Percentiles rank a stretch among this genome's conserved stretches.
phyloP scores from a whole-genome alignment of 2,797 vertebrate species.

The Tolypeutes matacus region DNA sequence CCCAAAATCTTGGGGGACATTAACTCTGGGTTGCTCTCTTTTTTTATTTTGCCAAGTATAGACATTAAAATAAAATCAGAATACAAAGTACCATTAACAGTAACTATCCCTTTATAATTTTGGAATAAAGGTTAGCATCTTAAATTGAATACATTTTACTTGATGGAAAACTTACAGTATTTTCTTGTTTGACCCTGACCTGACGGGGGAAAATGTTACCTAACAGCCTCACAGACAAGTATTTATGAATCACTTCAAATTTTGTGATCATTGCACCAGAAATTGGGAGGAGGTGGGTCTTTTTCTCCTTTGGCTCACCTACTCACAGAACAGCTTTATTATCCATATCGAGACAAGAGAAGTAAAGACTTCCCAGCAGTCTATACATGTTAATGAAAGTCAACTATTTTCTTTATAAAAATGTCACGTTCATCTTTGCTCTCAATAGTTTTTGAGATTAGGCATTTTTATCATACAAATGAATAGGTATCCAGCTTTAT shows the following conservation, averaged over 20 bases:
- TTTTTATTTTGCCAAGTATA: conserved; percentile 19
- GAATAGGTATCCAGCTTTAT: background rate
- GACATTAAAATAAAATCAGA: conserved; percentile 11
- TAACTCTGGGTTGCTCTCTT: background rate
- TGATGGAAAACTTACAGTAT: background rate
- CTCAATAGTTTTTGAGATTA: background rate
- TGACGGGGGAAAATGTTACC: background rate
- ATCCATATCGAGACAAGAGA: background rate
- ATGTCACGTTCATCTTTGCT: background rate
- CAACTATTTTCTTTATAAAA: conserved; percentile 5
- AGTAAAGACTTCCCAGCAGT: background rate
- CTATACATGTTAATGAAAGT: background rate
- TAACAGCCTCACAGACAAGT: background rate
- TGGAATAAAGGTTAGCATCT: background rate
- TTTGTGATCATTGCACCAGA: background rate
- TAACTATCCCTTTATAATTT: background rate
- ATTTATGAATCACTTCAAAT: background rate
- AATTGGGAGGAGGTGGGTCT: background rate
- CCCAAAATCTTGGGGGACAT: background rate
- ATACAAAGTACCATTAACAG: background rate
- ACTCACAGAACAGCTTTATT: conserved; percentile 7
- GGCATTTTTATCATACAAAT: conserved; percentile 6
- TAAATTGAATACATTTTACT: background rate
- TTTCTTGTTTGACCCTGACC: background rate
- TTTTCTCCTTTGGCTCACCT: background rate